A percentile compares a stretch with the other conserved stretches of the same genome.
phyloP scores from a whole-genome alignment of 2,888 invertebrate species.

The Malthinus flaveolus region DNA sequence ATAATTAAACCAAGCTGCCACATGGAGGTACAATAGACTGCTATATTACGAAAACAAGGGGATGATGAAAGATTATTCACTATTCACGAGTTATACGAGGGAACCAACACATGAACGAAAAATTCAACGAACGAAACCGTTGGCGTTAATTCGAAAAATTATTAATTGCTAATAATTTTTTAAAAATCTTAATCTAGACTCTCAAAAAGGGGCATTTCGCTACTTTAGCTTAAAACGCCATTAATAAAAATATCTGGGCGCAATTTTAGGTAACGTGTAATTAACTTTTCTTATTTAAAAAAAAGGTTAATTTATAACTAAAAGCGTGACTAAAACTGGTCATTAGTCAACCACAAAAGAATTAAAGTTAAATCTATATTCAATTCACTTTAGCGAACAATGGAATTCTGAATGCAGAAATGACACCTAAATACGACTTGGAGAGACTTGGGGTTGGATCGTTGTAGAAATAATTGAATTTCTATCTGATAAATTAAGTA shows the following conservation, averaged over 20 bases:
- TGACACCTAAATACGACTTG: constrained; percentile 1
- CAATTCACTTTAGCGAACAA: constrained; percentile 13
- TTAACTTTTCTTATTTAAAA: not conserved
- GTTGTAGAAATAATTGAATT: too few species aligned
- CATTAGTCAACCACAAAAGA: constrained; percentile 15
- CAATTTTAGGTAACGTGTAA: too few species aligned
- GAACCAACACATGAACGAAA: not conserved
- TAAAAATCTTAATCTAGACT: too few species aligned
- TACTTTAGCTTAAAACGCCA: too few species aligned
- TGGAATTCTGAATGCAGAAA: constrained; percentile 5
- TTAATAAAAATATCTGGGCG: too few species aligned
- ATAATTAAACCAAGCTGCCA: constrained; percentile 13
- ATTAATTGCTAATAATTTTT: not conserved
- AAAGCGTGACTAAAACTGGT: constrained; percentile 11
- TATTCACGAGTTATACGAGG: constrained; percentile 18
- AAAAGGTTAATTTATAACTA: not conserved
- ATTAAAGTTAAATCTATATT: constrained; percentile 14
- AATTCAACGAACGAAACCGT: not conserved
- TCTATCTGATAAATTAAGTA: too few species aligned
- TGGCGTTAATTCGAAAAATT: not conserved
- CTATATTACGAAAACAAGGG: constrained; percentile 12
- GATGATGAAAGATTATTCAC: constrained; percentile 17
- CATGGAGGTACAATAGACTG: constrained; percentile 1
- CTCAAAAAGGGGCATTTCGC: too few species aligned
- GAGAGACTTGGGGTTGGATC: not conserved